These are phyloP conservation scores for Dryobota labecula DNA, from an alignment of 2,888 invertebrate genomes.

Conservation along the genomic window DNA sequence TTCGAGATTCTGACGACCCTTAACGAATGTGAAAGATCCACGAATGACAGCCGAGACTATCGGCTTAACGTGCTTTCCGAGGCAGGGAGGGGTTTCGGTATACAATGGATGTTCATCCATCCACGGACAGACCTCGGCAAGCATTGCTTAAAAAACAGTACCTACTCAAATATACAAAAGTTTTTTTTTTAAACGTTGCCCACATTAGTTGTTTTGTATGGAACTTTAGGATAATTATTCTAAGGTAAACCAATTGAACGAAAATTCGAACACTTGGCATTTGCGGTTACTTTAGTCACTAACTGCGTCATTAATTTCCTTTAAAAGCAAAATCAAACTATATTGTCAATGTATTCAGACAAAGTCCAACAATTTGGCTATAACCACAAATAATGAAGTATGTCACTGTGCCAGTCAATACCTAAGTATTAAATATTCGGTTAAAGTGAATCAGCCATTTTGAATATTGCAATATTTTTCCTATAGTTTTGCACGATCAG, in stretches of 20 bases:
- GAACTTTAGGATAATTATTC: too few relatives aligned
- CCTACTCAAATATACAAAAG: neutral
- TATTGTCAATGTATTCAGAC: neutral
- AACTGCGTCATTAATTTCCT: neutral
- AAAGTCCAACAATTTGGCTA: conserved; percentile 35
- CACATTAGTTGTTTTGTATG: too few relatives aligned
- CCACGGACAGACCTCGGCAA: too few relatives aligned
- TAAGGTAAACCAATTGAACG: neutral
- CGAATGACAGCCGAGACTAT: neutral
- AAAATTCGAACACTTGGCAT: neutral
- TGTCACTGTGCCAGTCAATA: conserved; percentile 35
- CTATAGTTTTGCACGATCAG: conserved; percentile 8
- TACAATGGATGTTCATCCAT: too few relatives aligned
- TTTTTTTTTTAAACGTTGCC: too few relatives aligned
- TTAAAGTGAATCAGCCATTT: conserved; percentile 24
- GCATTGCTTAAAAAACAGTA: too few relatives aligned
- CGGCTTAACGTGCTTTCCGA: neutral
- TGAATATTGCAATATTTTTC: conserved; percentile 28
- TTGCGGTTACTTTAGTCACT: neutral
- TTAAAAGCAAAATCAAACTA: neutral
- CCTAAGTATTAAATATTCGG: conserved; percentile 15
- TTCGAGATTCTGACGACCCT: too few relatives aligned
- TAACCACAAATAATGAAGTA: conserved; percentile 24
- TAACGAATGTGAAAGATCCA: neutral
- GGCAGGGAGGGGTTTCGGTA: neutral